Evolutionary conservation across 2,113 vertebrate species (phyloP).

Genomic region (Pygathrix nemaeus): DNA sequence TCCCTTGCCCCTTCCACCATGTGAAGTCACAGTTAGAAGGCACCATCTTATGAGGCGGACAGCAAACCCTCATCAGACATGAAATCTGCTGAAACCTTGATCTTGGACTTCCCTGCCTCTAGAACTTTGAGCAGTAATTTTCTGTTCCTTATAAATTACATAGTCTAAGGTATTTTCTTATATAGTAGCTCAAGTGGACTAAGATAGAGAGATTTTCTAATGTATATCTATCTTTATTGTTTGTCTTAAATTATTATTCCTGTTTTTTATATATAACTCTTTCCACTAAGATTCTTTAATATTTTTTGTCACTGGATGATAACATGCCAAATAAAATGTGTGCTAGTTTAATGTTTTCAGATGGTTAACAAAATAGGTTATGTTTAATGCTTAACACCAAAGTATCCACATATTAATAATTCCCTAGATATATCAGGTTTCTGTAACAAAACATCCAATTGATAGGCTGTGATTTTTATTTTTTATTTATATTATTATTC

Average conservation of each 20-base stretch:
- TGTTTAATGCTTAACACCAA: neutral
- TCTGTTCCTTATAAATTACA: neutral
- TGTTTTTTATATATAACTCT: neutral
- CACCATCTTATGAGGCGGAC: too few species aligned
- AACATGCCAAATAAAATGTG: neutral
- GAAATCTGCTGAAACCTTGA: neutral
- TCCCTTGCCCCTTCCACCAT: neutral
- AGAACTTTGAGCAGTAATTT: neutral
- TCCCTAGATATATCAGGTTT: neutral
- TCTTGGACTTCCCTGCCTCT: neutral
- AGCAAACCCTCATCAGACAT: neutral
- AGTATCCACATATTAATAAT: neutral
- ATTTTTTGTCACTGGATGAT: neutral
- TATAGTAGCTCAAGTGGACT: neutral
- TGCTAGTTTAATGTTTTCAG: slow-evolving; percentile 28
- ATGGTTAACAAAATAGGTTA: neutral
- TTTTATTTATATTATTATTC: neutral
- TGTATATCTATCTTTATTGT: neutral
- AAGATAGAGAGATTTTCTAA: neutral
- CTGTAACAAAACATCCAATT: neutral
- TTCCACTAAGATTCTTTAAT: slow-evolving; percentile 23
- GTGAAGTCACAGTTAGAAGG: neutral
- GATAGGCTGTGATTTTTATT: neutral
- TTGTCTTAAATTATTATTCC: slow-evolving; percentile 22
- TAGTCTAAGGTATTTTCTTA: neutral